Percentiles rank a stretch among this genome's conserved stretches.
phyloP scores from a whole-genome alignment of 2,797 vertebrate species.

The Iguana delicatissima region DNA sequence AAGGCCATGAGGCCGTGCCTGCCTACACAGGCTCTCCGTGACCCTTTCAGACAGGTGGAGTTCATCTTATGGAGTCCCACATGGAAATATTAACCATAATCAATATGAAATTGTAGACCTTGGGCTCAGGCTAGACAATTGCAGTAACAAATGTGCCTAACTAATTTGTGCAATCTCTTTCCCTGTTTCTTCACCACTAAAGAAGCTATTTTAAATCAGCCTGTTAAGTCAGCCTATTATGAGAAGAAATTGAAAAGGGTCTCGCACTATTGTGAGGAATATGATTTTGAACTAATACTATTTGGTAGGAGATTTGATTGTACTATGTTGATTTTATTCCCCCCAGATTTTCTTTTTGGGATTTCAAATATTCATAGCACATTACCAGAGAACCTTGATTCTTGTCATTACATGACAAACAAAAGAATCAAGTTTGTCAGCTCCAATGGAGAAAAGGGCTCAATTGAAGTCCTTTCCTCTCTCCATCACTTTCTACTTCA shows the following conservation, averaged over 20 bases:
- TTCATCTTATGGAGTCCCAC: too few relatives aligned
- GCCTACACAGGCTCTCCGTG: too few relatives aligned
- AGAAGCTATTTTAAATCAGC: background rate
- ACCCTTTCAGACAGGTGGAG: too few relatives aligned
- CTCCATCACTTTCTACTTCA: too few relatives aligned
- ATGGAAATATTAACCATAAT: too few relatives aligned
- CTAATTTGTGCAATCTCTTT: background rate
- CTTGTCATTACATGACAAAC: background rate
- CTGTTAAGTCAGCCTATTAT: too few relatives aligned
- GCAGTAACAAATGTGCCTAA: background rate
- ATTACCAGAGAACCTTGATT: background rate
- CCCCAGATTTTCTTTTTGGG: too few relatives aligned
- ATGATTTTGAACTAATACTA: background rate
- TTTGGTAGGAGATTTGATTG: background rate
- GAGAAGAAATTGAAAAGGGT: background rate
- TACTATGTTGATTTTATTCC: background rate
- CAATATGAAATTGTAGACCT: too few relatives aligned
- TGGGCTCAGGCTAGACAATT: too few relatives aligned
- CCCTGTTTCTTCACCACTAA: background rate
- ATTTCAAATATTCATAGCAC: too few relatives aligned
- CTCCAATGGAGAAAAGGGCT: background rate
- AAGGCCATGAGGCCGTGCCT: too few relatives aligned
- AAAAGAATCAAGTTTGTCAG: background rate
- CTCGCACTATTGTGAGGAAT: background rate
- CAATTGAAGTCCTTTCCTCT: background rate